Evolutionary conservation across 30 jellyfish, hydroid and myxozoan species (phyloP).

Genomic region (Turritopsis dohrnii): DNA sequence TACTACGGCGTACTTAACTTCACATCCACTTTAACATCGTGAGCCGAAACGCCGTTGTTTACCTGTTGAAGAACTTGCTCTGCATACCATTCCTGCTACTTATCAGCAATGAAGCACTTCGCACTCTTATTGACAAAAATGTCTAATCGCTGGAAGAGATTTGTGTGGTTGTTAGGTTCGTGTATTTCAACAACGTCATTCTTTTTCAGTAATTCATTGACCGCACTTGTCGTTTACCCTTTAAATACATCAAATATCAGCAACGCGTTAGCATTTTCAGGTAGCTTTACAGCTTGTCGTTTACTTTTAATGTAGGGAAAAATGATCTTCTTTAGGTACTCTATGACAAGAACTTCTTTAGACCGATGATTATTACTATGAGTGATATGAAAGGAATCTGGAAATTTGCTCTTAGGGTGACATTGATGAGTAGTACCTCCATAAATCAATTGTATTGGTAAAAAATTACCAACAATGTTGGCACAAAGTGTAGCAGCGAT

Average conservation of each 20-base stretch:
- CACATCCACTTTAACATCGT: no score
- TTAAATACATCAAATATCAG: slow-evolving; percentile 20
- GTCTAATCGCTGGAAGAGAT: slow-evolving; percentile 1
- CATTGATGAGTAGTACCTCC: slow-evolving; percentile 37
- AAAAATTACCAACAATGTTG: slow-evolving; percentile 32
- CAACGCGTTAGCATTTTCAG: neutral
- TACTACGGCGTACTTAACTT: no score
- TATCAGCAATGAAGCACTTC: no score
- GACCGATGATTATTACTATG: slow-evolving; percentile 44
- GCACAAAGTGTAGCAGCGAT: slow-evolving; percentile 29
- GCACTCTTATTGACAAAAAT: no score
- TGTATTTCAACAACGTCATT: slow-evolving; percentile 8
- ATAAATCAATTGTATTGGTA: slow-evolving; percentile 41
- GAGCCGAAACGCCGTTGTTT: no score
- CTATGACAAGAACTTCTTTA: slow-evolving; percentile 14
- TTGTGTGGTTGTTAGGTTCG: slow-evolving; percentile 27
- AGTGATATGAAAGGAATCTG: slow-evolving; percentile 40
- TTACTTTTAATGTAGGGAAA: slow-evolving; percentile 3
- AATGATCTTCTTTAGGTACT: slow-evolving; percentile 8
- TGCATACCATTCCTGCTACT: no score
- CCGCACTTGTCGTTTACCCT: slow-evolving; percentile 23
- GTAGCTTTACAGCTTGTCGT: slow-evolving; percentile 9
- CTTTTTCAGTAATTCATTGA: slow-evolving; percentile 8
- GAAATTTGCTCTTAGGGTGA: slow-evolving; percentile 37
- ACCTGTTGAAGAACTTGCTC: no score